Evolutionary conservation across 2,888 invertebrate species (phyloP).

Genomic region (Diaperis boleti): DNA sequence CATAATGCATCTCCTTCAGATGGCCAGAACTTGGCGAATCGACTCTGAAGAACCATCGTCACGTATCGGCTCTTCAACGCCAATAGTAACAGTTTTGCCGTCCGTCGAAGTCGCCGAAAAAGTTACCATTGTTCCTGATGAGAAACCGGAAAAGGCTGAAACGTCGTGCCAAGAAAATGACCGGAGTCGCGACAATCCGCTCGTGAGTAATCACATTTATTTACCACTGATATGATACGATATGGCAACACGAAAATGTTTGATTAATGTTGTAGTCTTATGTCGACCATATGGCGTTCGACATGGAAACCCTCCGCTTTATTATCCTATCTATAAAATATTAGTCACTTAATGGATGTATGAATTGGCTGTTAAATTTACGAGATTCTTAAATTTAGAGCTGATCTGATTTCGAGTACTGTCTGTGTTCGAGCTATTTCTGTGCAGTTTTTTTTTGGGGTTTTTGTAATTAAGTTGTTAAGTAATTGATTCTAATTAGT

Average conservation of each 20-base stretch:
- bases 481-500: constrained; percentile 19
- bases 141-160: constrained; percentile 29
- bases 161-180: constrained; percentile 19
- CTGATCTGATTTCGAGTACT: constrained; percentile 2
- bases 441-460: not conserved
- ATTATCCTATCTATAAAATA: constrained; percentile 13
- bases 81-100: constrained; percentile 61
- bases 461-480: not conserved
- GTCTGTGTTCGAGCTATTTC: not conserved
- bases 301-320: constrained; percentile 14
- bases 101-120: constrained; percentile 56
- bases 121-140: constrained; percentile 35
- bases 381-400: constrained; percentile 25
- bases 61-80: constrained; percentile 56
- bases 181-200: constrained; percentile 15
- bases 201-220: constrained; percentile 31
- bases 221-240: constrained; percentile 18
- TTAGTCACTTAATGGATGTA: constrained; percentile 15
- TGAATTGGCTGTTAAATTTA: constrained; percentile 22
- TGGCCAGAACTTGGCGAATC: constrained; percentile 58
- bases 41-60: constrained; percentile 52
- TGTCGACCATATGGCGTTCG: constrained; percentile 29
- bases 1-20: constrained; percentile 55
- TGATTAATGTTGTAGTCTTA: constrained; percentile 19
- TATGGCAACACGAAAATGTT: constrained; percentile 10